Percentiles rank a stretch among this genome's conserved stretches.
Evolutionary conservation across 2,888 invertebrate species (phyloP).

Genomic region (Drosophila lutescens): DNA sequence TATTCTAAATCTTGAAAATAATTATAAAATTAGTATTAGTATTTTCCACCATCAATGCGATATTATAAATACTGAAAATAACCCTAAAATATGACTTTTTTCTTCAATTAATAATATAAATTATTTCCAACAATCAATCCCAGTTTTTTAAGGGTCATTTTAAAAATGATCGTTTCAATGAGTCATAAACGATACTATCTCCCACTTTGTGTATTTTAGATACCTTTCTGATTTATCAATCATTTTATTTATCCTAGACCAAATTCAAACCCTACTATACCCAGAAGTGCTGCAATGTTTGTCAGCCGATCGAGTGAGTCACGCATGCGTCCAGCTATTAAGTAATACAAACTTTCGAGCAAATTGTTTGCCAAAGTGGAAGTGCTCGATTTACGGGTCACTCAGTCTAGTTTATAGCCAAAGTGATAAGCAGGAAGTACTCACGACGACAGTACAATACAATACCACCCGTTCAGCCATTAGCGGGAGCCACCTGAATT

Average conservation of each 20-base stretch:
- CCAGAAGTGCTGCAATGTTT: neutral
- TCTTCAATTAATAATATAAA: too few relatives aligned
- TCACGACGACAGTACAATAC: conserved; percentile 9
- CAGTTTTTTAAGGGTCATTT: too few relatives aligned
- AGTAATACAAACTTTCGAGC: conserved; percentile 23
- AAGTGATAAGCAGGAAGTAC: conserved; percentile 48
- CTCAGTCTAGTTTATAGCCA: conserved; percentile 35
- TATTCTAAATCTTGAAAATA: too few relatives aligned
- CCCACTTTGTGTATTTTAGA: neutral
- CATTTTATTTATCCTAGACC: conserved; percentile 2
- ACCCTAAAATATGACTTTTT: too few relatives aligned
- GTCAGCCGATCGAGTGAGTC: conserved; percentile 21
- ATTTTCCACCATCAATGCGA: too few relatives aligned
- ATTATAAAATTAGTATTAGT: too few relatives aligned
- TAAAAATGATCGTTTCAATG: neutral
- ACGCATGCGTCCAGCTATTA: conserved; percentile 7
- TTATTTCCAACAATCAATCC: too few relatives aligned
- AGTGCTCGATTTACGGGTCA: conserved; percentile 31
- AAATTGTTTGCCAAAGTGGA: conserved; percentile 34
- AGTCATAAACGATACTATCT: neutral
- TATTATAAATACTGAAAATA: too few relatives aligned
- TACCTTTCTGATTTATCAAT: conserved; percentile 10
- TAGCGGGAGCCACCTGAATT: conserved; percentile 56
- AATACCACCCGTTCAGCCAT: conserved; percentile 40
- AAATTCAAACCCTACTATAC: conserved; percentile 2